These are phyloP conservation scores for Acanthopleura granulata DNA, from an alignment of 2,888 invertebrate genomes.

Conservation along the genomic window DNA sequence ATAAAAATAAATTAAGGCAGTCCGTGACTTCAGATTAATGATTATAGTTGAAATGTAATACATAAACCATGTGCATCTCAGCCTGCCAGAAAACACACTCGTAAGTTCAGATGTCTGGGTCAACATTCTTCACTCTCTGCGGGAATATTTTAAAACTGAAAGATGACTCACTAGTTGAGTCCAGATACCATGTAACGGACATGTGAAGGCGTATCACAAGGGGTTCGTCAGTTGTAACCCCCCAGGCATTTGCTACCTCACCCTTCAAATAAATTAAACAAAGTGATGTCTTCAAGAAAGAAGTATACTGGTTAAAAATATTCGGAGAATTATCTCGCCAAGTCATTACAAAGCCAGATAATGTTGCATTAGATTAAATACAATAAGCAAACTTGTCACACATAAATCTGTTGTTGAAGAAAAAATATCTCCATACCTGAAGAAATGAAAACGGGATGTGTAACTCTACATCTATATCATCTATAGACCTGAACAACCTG, in stretches of 20 bases:
- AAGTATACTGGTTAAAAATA: neutral
- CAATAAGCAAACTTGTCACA: too few relatives aligned
- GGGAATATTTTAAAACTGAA: too few relatives aligned
- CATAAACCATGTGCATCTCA: too few relatives aligned
- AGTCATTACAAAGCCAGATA: too few relatives aligned
- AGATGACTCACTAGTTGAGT: conserved; percentile 37
- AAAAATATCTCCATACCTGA: conserved; percentile 32
- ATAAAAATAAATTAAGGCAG: too few relatives aligned
- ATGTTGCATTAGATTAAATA: too few relatives aligned
- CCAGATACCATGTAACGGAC: conserved; percentile 51
- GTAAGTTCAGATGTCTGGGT: neutral
- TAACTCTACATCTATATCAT: conserved; percentile 58
- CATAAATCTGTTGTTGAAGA: too few relatives aligned
- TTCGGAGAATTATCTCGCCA: too few relatives aligned
- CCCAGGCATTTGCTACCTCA: conserved; percentile 57
- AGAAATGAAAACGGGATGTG: conserved; percentile 42
- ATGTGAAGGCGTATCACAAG: conserved; percentile 51
- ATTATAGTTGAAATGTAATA: too few relatives aligned
- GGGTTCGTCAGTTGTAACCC: conserved; percentile 46
- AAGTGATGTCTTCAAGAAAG: neutral
- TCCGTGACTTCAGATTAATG: too few relatives aligned
- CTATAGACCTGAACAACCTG: conserved; percentile 49
- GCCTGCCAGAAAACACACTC: too few relatives aligned
- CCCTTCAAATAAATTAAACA: conserved; percentile 32
- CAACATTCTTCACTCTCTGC: neutral